Evolutionary conservation across 2,113 vertebrate genomes (phyloP).

Genomic region (Lepisosteus oculatus): DNA sequence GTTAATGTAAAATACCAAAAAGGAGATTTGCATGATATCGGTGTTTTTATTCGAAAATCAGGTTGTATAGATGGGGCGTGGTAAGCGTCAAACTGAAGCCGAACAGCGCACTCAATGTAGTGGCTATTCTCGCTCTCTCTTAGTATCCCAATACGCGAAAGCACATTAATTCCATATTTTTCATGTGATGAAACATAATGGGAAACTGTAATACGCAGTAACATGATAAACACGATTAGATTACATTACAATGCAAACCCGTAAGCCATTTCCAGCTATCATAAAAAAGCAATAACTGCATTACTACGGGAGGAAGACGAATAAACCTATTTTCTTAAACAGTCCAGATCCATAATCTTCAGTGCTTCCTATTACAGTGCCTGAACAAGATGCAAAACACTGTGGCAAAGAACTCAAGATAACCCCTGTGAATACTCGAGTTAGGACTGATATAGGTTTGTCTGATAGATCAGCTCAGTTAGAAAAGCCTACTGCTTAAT

Average conservation of each 20-base stretch:
- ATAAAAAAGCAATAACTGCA: slow-evolving; percentile 61
- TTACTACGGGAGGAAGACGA: slow-evolving; percentile 59
- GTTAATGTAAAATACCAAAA: too few species aligned
- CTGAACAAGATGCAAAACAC: slow-evolving; percentile 19
- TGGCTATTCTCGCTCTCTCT: not conserved
- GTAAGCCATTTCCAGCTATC: slow-evolving; percentile 55
- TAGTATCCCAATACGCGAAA: not conserved
- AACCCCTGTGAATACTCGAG: not conserved
- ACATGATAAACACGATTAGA: slow-evolving; percentile 64
- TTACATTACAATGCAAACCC: slow-evolving; percentile 54
- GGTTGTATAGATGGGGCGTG: slow-evolving; percentile 7
- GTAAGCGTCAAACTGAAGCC: slow-evolving; percentile 4
- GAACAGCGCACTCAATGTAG: not conserved
- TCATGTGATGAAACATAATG: slow-evolving; percentile 52
- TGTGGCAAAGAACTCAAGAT: slow-evolving; percentile 31
- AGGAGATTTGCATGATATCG: too few species aligned
- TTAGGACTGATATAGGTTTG: not conserved
- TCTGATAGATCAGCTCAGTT: not conserved
- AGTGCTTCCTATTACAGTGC: slow-evolving; percentile 33
- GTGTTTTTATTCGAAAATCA: too few species aligned
- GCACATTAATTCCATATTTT: slow-evolving; percentile 41
- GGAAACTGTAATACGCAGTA: slow-evolving; percentile 62
- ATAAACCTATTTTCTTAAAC: slow-evolving; percentile 63
- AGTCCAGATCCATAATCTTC: slow-evolving; percentile 33
- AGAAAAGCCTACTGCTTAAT: not conserved